Base-by-base conservation (phyloP, 2,113 vertebrate genomes). In the Tachuris rubrigastra region DNA sequence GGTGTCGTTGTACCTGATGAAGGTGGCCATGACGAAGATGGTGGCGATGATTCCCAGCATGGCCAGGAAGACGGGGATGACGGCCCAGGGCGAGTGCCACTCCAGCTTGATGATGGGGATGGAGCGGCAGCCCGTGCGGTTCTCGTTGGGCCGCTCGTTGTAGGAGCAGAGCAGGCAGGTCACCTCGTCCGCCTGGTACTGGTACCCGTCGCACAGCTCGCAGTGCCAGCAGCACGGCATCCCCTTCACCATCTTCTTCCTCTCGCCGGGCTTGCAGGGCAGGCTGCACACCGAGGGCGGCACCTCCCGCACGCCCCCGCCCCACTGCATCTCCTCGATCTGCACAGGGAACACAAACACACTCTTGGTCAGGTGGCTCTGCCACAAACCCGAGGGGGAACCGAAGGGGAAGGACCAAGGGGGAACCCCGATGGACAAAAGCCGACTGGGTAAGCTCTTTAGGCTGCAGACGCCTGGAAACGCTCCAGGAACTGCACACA, bases 211-310 rank as follows among this genome's bases (percentile, higher is more conserved):
- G 0, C 99, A 99, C 3, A 98, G 97, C 96, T 99, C 99, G 19
- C 99, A 99, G 96, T 99, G 99, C 99, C 99, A 99, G 96, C 99
- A 99, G 98, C 99, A 99, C 0, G 99, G 98, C 83, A 99, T 98
- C 3, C 99, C 99, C 79, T 99, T 99, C 96, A 99, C 99, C 82
- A 98, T 98, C 97, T 99, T 99, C 98, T 99, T 99, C 83, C 99
- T 98, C 89, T 99, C 98, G 1, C 99, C 99, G 0, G 98, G 97
- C 58, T 98, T 98, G 96, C 99, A 99, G 1, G 99, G 99, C 52
- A 98, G 96, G 55, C 99, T 99, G 96, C 99, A 99, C 66, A 99
- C 99, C 0, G 99, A 99, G 46, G 97, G 60, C 2, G 99, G 99
- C 9, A 98, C 96, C 52, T 99, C 96, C 3, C 95, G 98, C 71